Evolutionary conservation across 2,888 invertebrate species (phyloP).

Genomic region (Leucophenga montana): DNA sequence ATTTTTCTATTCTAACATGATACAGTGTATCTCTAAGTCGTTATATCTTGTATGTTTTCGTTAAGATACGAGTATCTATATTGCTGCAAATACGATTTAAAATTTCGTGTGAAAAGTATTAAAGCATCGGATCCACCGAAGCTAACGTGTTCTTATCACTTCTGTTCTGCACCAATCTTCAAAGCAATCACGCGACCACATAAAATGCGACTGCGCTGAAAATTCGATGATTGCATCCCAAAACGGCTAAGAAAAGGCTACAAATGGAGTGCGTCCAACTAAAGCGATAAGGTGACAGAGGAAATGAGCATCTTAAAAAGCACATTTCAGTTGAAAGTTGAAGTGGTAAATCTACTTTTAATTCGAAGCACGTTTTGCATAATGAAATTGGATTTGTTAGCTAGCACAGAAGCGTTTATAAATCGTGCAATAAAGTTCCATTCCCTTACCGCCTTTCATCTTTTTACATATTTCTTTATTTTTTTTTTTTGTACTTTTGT

Average conservation of each 20-base stretch:
- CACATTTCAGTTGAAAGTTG: conserved; percentile 38
- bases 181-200: conserved; percentile 29
- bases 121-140: too few species aligned
- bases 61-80: too few species aligned
- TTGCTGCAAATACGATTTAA: too few species aligned
- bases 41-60: too few species aligned
- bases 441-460: not conserved
- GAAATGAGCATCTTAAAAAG: conserved; percentile 19
- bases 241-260: conserved; percentile 29
- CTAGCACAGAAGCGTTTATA: conserved; percentile 29
- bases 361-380: conserved; percentile 61
- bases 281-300: not conserved
- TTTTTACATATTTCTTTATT: not conserved
- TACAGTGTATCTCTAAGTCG: too few species aligned
- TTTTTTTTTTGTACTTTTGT: not conserved
- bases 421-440: conserved; percentile 9
- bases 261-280: not conserved
- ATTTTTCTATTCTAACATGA: too few species aligned
- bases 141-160: too few species aligned
- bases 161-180: too few species aligned
- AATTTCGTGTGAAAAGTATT: too few species aligned
- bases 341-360: conserved; percentile 56
- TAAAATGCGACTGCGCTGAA: conserved; percentile 33
- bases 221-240: conserved; percentile 14
- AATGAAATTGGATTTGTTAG: conserved; percentile 59